Conservation (phyloP, 92 coral and sea anemone genomes). For the Hydrozoanthus gracilis region DNA sequence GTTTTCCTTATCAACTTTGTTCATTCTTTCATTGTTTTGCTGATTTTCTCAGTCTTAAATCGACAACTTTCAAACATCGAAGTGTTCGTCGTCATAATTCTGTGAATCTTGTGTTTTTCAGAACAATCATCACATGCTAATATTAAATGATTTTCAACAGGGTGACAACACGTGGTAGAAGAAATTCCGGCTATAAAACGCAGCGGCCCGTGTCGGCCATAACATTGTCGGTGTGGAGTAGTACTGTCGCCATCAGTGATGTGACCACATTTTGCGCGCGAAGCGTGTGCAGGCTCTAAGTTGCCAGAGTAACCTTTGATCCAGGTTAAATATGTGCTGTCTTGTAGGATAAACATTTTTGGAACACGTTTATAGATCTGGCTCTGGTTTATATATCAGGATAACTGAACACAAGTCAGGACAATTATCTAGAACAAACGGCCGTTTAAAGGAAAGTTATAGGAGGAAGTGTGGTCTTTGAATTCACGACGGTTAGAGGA, state of each 20-base stretch:
- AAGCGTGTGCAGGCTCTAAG: not conserved
- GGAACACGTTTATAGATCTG: no score
- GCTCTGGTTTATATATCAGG: not conserved
- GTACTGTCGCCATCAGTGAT: no score
- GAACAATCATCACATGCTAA: conserved; percentile 3
- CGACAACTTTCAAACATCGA: not conserved
- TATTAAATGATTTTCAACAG: not conserved
- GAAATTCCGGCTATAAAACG: not conserved
- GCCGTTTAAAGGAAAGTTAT: not conserved
- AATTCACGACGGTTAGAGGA: not conserved
- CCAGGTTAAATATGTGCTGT: not conserved
- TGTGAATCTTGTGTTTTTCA: not conserved
- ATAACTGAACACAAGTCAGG: not conserved
- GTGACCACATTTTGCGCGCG: no score
- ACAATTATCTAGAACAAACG: not conserved
- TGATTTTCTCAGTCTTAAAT: not conserved
- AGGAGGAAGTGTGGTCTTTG: not conserved
- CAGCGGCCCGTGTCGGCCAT: conserved; percentile 33
- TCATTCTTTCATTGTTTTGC: not conserved
- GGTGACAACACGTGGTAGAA: conserved; percentile 28
- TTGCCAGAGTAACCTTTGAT: conserved; percentile 20
- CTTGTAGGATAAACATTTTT: not conserved
- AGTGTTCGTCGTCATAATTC: not conserved
- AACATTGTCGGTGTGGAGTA: conserved; percentile 18
- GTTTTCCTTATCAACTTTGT: not conserved